A percentile compares a stretch with the other conserved stretches of the same genome.
Conservation (phyloP, 1,140 invertebrate species). For the Prorops nasuta region DNA sequence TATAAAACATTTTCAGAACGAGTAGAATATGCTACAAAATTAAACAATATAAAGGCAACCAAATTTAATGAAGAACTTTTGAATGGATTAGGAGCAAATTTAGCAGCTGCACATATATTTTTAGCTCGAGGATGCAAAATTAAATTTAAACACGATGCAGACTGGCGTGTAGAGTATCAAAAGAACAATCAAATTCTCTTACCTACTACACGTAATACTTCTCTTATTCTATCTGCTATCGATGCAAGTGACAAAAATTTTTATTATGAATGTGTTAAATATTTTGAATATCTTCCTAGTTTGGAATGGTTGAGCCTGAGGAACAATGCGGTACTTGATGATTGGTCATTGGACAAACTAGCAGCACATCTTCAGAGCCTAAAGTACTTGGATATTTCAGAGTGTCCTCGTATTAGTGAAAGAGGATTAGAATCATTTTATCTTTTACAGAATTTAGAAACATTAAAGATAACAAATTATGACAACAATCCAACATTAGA, state of each 20-base stretch:
- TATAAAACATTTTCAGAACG: too few species aligned
- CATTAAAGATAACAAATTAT: constrained; percentile 55
- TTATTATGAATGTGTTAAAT: constrained; percentile 71
- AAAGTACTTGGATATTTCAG: constrained; percentile 72
- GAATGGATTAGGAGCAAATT: constrained; percentile 67
- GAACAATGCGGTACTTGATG: constrained; percentile 66
- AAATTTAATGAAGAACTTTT: too few species aligned
- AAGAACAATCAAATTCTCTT: constrained; percentile 50
- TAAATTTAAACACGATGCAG: constrained; percentile 61
- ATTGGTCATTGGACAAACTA: constrained; percentile 74
- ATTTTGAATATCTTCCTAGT: constrained; percentile 61
- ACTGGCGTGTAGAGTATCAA: constrained; percentile 62
- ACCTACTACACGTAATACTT: constrained; percentile 58
- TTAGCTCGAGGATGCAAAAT: constrained; percentile 66
- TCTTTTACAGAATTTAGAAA: constrained; percentile 59
- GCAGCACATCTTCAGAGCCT: constrained; percentile 61
- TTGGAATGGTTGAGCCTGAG: constrained; percentile 67
- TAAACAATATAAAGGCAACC: too few species aligned
- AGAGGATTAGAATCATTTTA: constrained; percentile 67
- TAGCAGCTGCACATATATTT: constrained; percentile 75
- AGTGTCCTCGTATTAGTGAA: constrained; percentile 65
- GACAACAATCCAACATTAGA: constrained; percentile 49
- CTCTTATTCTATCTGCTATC: constrained; percentile 65
- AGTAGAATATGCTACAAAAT: too few species aligned
- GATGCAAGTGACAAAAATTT: constrained; percentile 65